Evolutionary conservation across 2,113 vertebrate genomes (phyloP).

Genomic region (Apaloderma vittatum): DNA sequence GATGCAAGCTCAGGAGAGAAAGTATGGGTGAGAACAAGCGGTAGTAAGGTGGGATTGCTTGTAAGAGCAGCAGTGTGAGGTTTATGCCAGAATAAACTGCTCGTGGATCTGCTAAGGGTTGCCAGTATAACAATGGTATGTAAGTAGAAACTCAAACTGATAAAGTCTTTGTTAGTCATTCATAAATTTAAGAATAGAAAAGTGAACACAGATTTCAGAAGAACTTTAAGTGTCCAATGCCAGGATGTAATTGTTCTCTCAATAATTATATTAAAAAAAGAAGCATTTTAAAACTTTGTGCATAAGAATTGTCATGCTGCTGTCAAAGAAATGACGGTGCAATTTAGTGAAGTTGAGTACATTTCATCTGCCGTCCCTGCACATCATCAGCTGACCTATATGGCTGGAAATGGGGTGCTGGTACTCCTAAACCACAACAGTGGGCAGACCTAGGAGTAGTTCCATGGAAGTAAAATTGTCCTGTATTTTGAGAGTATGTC

Average conservation of each 20-base stretch:
- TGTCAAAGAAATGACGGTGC: neutral
- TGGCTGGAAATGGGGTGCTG: neutral
- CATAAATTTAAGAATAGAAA: neutral
- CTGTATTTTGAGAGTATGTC: neutral
- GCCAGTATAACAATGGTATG: neutral
- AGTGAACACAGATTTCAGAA: neutral
- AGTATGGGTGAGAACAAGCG: neutral
- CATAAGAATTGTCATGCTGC: neutral
- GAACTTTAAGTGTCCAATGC: neutral
- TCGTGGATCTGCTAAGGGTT: neutral
- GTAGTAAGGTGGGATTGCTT: neutral
- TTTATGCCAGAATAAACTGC: constrained; percentile 41
- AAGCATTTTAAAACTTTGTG: neutral
- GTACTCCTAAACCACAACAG: neutral
- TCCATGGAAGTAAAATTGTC: neutral
- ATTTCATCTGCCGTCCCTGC: neutral
- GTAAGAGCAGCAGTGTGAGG: neutral
- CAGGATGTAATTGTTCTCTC: neutral
- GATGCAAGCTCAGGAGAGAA: constrained; percentile 7
- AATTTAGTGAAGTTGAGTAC: neutral
- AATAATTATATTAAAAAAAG: neutral
- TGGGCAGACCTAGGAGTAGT: neutral
- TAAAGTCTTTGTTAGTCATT: neutral
- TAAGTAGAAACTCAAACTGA: constrained; percentile 18
- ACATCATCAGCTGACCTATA: neutral